A percentile compares a stretch with the other conserved stretches of the same genome.
Conservation (phyloP, 2,888 invertebrate genomes). For the Creontiades dilutus region DNA sequence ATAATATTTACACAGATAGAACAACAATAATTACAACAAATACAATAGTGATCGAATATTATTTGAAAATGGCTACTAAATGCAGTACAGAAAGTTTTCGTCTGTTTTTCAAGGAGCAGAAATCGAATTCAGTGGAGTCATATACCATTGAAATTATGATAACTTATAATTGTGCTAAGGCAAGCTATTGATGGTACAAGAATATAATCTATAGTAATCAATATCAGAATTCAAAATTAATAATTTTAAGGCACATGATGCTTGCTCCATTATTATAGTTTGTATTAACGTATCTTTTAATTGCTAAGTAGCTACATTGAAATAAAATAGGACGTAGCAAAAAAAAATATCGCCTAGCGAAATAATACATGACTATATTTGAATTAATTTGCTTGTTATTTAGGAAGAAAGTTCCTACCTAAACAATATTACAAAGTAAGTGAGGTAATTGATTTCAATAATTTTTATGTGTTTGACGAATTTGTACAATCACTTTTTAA, state of each 20-base stretch:
- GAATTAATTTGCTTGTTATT: too few relatives aligned
- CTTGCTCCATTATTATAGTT: not conserved
- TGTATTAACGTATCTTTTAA: too few relatives aligned
- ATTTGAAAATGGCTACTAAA: not conserved
- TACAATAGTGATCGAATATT: not conserved
- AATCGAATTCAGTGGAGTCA: not conserved
- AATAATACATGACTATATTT: too few relatives aligned
- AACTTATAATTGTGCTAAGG: not conserved
- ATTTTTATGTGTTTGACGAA: too few relatives aligned
- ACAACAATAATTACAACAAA: not conserved
- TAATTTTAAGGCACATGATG: conserved; percentile 41
- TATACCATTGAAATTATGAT: not conserved
- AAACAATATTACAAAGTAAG: too few relatives aligned
- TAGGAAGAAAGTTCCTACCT: too few relatives aligned
- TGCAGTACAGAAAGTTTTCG: not conserved
- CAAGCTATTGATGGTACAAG: not conserved
- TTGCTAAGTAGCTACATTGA: too few relatives aligned
- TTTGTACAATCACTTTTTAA: too few relatives aligned
- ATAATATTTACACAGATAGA: conserved; percentile 8
- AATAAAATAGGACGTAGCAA: too few relatives aligned
- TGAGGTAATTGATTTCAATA: too few relatives aligned
- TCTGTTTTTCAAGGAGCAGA: not conserved
- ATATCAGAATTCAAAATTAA: not conserved
- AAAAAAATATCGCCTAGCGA: too few relatives aligned
- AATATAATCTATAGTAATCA: not conserved